phyloP scores from a whole-genome alignment of 2,797 vertebrate species.

The Eospalax fontanierii region DNA sequence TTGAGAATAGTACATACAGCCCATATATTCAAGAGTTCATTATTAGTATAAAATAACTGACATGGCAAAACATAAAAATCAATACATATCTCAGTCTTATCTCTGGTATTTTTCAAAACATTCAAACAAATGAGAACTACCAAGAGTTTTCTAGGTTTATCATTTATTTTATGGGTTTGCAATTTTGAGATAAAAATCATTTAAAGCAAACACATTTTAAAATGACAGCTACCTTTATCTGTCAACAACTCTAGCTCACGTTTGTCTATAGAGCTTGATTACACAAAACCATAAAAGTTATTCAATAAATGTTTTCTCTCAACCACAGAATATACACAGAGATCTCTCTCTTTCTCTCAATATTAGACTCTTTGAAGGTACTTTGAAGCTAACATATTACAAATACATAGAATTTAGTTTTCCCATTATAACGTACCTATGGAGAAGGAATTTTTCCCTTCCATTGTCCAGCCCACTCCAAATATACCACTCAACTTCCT shows the following conservation, averaged over 20 bases:
- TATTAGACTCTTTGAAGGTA: neutral
- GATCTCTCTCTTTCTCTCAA: neutral
- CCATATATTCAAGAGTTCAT: constrained; percentile 11
- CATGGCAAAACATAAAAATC: neutral
- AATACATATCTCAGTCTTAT: neutral
- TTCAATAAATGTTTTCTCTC: neutral
- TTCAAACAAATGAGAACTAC: constrained; percentile 19
- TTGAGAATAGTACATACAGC: neutral
- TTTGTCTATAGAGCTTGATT: neutral
- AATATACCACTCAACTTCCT: neutral
- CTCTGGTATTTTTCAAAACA: constrained; percentile 12
- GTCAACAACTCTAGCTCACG: neutral
- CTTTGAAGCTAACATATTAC: neutral
- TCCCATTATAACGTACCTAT: neutral
- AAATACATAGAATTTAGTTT: neutral
- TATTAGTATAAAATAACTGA: neutral
- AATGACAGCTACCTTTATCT: neutral
- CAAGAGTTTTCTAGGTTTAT: neutral
- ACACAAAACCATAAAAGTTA: constrained; percentile 29
- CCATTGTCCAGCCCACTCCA: constrained; percentile 2
- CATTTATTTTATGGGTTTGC: neutral
- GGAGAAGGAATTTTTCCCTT: neutral
- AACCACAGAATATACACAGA: neutral
- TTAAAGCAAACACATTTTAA: constrained; percentile 31
- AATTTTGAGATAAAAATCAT: constrained; percentile 44